Evolutionary conservation across 1,140 invertebrate genomes (phyloP), one percentile per base, ranked within the genome.

Genomic region (Drosophila eugracilis): DNA sequence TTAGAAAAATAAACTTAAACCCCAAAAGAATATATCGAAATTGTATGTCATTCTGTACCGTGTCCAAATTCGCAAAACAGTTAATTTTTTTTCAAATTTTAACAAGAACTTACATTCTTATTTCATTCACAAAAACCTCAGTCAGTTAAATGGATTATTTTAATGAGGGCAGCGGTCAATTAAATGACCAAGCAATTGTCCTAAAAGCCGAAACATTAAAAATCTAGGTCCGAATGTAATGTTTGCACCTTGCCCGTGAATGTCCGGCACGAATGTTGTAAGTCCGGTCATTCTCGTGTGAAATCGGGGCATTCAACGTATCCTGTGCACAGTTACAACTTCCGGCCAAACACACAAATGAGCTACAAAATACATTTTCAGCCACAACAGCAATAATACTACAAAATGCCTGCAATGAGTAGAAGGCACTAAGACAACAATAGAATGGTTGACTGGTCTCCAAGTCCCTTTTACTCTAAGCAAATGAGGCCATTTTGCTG

Each of bases 261-360:
- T 67, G 47, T 67, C 65, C 60, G 45, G 30, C 63, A 45, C 63
- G 32, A 75, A 26, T 47, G 45, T 39, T 28, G 22, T 19, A 17
- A n/a, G 41, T 34, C 41, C 7, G 59, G 17, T 37, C 48, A 36
- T 36, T 67, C 63, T 67, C 22, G 63, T 67, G 65, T 67, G 60
- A 67, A 67, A 37, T 70, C 34, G 42, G 47, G 39, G 54, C 54
- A 60, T 57, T 78, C 42, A 42, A 59, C 52, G 55, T 79, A 70
- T 78, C 49, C 60, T 78, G 63, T 60, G 59, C 44, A 71, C 44
- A 55, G 72, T 67, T 66, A 84, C 76, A 72, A 80, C 75, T 69
- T 85, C 72, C 72, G 81, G 78, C 55, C 66, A 80, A 73, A 57
- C 66, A 81, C 72, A 77, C 72, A 80, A 80, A 80, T 81, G 78